A percentile compares a stretch with the other conserved stretches of the same genome.
phyloP scores from a whole-genome alignment of 2,888 invertebrate genomes.

The Peribatodes rhomboidaria region DNA sequence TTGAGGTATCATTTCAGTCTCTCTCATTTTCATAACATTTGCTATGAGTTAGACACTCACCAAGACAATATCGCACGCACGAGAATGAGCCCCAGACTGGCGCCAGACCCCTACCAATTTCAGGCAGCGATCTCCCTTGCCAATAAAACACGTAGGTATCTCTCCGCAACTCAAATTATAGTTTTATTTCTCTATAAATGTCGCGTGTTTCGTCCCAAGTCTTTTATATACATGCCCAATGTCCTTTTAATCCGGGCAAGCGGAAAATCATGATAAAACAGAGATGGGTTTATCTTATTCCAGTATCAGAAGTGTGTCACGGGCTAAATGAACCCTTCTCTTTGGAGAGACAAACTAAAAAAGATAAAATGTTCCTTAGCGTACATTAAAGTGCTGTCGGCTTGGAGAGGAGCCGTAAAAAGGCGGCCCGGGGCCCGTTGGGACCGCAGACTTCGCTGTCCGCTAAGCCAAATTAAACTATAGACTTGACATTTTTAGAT shows the following conservation, averaged over 20 bases:
- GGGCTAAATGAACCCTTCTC: slow-evolving; percentile 80
- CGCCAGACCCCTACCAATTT: slow-evolving; percentile 71
- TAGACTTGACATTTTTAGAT: slow-evolving; percentile 63
- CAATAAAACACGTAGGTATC: slow-evolving; percentile 64
- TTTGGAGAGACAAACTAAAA: slow-evolving; percentile 78
- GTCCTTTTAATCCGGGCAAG: slow-evolving; percentile 58
- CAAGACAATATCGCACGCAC: too few relatives aligned
- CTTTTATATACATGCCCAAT: slow-evolving; percentile 43
- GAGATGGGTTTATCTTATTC: slow-evolving; percentile 74
- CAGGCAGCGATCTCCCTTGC: slow-evolving; percentile 56
- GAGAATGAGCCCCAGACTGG: slow-evolving; percentile 45
- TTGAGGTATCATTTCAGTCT: too few relatives aligned
- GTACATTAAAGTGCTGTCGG: slow-evolving; percentile 80
- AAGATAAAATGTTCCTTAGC: slow-evolving; percentile 83
- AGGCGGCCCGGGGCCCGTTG: slow-evolving; percentile 67
- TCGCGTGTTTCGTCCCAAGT: slow-evolving; percentile 48
- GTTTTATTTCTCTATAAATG: slow-evolving; percentile 66
- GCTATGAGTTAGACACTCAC: too few relatives aligned
- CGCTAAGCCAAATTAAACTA: slow-evolving; percentile 73
- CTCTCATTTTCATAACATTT: too few relatives aligned
- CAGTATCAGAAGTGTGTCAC: slow-evolving; percentile 78
- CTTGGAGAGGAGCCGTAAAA: slow-evolving; percentile 78
- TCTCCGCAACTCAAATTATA: slow-evolving; percentile 58
- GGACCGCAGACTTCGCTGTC: slow-evolving; percentile 62
- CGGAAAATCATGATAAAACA: slow-evolving; percentile 68